Conservation (phyloP, 2,888 invertebrate species). For the Steinernema carpocapsae region DNA sequence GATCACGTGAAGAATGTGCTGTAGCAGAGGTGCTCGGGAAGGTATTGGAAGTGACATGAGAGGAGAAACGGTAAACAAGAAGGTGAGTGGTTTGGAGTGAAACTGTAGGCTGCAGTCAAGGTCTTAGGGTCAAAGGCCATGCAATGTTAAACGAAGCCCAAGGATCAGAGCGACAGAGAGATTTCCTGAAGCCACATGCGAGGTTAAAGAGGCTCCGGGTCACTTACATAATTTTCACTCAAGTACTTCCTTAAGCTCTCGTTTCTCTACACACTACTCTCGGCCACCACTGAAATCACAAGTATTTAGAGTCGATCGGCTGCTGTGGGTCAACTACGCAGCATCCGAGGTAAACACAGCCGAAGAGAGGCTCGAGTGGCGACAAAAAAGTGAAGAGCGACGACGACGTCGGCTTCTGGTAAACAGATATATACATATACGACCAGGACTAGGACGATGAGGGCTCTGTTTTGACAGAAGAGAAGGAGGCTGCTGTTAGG, state of each 20-base stretch:
- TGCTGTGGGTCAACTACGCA: neutral
- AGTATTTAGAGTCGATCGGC: neutral
- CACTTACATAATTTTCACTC: slow-evolving; percentile 27
- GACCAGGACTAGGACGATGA: neutral
- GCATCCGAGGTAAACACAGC: neutral
- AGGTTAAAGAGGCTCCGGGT: too few species aligned
- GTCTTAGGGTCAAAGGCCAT: neutral
- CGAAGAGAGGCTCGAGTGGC: neutral
- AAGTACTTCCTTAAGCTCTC: slow-evolving; percentile 17
- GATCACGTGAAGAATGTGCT: neutral
- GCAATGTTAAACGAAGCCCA: neutral
- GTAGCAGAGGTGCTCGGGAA: neutral
- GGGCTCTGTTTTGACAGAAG: slow-evolving; percentile 8
- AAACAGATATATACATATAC: slow-evolving; percentile 25
- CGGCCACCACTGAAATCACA: neutral
- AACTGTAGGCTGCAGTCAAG: neutral
- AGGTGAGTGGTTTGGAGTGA: neutral
- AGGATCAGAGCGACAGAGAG: too few species aligned
- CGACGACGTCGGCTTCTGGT: neutral
- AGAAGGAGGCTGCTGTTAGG: neutral
- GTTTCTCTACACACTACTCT: neutral
- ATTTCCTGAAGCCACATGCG: neutral
- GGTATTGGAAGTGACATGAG: neutral
- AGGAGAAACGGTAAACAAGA: neutral
- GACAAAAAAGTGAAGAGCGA: neutral